phyloP scores from a whole-genome alignment of 2,888 invertebrate species.

The Macaria notata region DNA sequence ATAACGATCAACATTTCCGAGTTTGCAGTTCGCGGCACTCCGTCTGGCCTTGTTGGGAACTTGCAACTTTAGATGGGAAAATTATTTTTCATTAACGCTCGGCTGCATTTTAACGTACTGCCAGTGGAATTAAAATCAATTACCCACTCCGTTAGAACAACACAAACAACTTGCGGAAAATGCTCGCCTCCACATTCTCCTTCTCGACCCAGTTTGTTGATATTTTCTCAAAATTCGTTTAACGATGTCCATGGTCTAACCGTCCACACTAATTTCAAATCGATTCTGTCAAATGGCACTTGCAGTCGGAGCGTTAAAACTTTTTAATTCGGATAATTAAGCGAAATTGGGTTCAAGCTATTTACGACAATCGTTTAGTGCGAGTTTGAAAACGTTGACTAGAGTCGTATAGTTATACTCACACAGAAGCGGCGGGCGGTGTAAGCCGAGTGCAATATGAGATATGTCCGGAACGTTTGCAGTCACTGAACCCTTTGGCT shows the following conservation, averaged over 20 bases:
- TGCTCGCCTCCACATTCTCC: constrained; percentile 38
- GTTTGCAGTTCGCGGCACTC: constrained; percentile 19
- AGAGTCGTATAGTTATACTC: background rate
- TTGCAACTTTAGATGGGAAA: constrained; percentile 64
- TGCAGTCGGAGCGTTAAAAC: constrained; percentile 19
- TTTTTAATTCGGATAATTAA: constrained; percentile 8
- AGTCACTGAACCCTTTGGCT: constrained; percentile 53
- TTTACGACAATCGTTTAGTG: background rate
- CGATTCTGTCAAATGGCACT: constrained; percentile 30
- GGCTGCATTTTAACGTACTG: constrained; percentile 61
- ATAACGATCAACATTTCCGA: constrained; percentile 11
- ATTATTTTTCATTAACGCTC: constrained; percentile 76
- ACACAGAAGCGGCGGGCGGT: background rate
- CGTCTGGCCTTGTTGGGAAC: constrained; percentile 51
- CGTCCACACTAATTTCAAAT: constrained; percentile 36
- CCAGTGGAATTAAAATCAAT: constrained; percentile 73
- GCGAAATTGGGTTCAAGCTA: constrained; percentile 8
- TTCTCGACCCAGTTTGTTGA: constrained; percentile 41
- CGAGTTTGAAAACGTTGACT: background rate
- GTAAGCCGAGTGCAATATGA: constrained; percentile 19
- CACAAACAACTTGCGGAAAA: constrained; percentile 63
- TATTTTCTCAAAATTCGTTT: constrained; percentile 47
- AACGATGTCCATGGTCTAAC: constrained; percentile 39
- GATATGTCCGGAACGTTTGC: constrained; percentile 44
- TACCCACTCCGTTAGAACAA: constrained; percentile 57